phyloP scores from a whole-genome alignment of 2,113 vertebrate species.

The Nyctibius bracteatus region DNA sequence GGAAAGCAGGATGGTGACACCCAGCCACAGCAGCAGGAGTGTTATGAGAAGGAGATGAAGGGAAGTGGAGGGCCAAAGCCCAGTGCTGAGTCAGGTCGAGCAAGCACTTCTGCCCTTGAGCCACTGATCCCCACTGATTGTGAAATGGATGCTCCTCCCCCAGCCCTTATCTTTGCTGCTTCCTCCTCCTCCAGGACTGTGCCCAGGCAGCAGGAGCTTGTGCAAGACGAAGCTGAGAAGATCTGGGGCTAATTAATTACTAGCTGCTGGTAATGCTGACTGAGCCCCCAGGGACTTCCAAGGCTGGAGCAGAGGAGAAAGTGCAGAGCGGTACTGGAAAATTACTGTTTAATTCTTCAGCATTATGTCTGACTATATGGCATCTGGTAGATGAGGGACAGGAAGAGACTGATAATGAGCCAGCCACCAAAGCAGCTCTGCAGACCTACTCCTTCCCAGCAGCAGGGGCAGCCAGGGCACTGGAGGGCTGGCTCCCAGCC shows the following conservation, averaged over 20 bases:
- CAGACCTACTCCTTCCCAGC: neutral
- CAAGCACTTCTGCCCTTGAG: neutral
- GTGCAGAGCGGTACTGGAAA: slow-evolving; percentile 33
- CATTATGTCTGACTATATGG: neutral
- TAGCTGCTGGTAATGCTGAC: neutral
- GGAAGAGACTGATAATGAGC: neutral
- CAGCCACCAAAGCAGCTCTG: neutral
- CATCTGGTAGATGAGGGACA: neutral
- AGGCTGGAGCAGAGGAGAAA: neutral
- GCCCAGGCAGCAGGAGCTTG: neutral
- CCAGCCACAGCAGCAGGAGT: neutral
- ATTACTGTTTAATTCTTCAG: slow-evolving; percentile 37
- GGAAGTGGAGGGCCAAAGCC: neutral
- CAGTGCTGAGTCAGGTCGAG: neutral
- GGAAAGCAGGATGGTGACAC: neutral
- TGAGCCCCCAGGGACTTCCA: neutral
- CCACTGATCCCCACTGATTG: rapidly evolving
- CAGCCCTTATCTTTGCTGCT: neutral
- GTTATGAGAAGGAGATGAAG: neutral
- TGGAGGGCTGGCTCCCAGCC: neutral
- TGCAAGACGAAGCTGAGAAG: neutral
- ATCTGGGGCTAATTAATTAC: slow-evolving; percentile 40
- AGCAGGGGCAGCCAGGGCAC: neutral
- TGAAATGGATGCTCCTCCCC: neutral
- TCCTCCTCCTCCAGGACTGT: neutral